A percentile compares a stretch with the other conserved stretches of the same genome.
Evolutionary conservation across 2,113 vertebrate species (phyloP).

Genomic region (Daboia siamensis): DNA sequence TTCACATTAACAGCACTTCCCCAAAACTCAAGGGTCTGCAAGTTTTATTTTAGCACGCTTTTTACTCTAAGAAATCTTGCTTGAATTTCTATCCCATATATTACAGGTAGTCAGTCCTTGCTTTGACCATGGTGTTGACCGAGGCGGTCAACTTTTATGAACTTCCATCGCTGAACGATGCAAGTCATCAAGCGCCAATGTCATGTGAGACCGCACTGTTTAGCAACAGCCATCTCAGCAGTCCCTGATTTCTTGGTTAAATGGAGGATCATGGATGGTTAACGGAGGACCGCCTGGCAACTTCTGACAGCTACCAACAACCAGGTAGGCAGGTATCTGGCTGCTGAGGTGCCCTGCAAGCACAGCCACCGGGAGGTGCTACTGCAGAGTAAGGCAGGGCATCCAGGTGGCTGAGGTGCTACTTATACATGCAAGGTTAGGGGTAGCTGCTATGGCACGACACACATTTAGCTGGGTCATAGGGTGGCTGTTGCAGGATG

Average conservation of each 20-base stretch:
- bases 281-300: neutral
- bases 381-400: neutral
- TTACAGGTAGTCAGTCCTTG: neutral
- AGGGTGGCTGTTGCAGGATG: neutral
- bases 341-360: neutral
- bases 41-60: neutral
- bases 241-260: neutral
- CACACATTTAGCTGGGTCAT: neutral
- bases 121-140: neutral
- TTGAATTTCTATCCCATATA: neutral
- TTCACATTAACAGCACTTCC: neutral
- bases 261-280: neutral
- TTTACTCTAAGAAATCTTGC: neutral
- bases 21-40: neutral
- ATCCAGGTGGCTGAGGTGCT: too few species aligned
- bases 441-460: too few species aligned
- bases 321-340: neutral
- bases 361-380: neutral
- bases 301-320: neutral
- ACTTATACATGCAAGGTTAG: too few species aligned
- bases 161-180: neutral
- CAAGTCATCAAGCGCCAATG: neutral
- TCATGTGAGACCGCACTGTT: neutral
- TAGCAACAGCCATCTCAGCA: neutral
- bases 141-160: too few species aligned